Base-by-base conservation (phyloP, 2,888 invertebrate genomes). In the Galerucella nymphaeae region DNA sequence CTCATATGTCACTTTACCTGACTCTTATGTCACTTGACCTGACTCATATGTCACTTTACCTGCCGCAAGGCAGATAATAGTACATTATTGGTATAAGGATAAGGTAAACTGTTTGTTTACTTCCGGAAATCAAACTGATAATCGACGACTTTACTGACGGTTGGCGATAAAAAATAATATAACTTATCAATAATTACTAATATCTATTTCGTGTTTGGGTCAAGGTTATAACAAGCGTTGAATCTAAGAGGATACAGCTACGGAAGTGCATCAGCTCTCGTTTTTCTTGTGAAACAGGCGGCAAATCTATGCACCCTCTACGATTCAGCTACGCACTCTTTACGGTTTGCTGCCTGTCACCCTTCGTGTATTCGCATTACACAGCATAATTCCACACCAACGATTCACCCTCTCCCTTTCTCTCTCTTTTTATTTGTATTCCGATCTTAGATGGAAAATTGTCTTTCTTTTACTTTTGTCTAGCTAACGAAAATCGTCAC, bases 261-360 rank as follows among this genome's bases (percentile, higher is more conserved):
- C 59, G 70, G 70, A 66, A 71, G 48, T 69, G 75, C 74, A 75
- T 53, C 70, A 61, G 71, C 69, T 45, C 71, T 69, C 74, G 72
- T 75, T 71, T 80, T 80, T 77, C 79, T 80, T 80, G 80, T 83
- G 83, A 85, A 85, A 86, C 85, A 84, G 83, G 84, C 85, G 85
- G 83, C 83, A 86, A 86, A 87, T 87, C 86, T 87, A 87, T 87
- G 86, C 86, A 87, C 87, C 86, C 84, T 84, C 83, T 76, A 78
- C 77, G 80, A 80, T 80, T 80, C 79, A 72, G 80, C 82, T 83
- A 83, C 84, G 82, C 77, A 67, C 83, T 83, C 83, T 86, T 86
- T 83, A 86, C 86, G 86, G 85, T 86, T 86, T 86, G 85, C 84
- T 86, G 86, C 86, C 83, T 85, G 78, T 84, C 80, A 86, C 86